phyloP scores from a whole-genome alignment of 2,113 vertebrate species.

The Chrysemys picta region DNA sequence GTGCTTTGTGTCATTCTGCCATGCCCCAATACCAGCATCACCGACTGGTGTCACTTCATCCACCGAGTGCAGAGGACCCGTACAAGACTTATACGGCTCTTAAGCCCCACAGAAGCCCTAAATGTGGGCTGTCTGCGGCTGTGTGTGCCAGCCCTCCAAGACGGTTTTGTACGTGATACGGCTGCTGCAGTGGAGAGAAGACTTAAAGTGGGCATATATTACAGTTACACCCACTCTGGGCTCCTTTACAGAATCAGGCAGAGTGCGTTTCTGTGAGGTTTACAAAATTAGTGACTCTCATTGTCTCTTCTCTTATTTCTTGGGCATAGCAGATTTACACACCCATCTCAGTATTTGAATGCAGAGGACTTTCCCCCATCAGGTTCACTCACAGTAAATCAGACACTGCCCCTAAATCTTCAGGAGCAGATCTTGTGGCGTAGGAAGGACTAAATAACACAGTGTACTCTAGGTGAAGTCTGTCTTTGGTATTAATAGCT shows the following conservation, averaged over 20 bases:
- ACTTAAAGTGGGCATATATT: not conserved
- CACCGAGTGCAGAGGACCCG: not conserved
- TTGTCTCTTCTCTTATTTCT: not conserved
- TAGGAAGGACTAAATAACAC: not conserved
- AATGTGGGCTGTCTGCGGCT: not conserved
- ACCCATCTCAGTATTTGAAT: not conserved
- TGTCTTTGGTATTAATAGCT: not conserved
- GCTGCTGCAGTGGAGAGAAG: not conserved
- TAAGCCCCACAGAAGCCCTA: too few relatives aligned
- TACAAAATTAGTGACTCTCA: not conserved
- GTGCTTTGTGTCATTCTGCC: not conserved
- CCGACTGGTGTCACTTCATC: not conserved
- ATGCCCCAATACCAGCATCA: not conserved
- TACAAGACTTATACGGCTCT: not conserved
- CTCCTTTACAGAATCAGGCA: not conserved
- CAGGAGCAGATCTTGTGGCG: not conserved
- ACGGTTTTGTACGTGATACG: not conserved
- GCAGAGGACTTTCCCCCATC: not conserved
- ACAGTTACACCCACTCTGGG: not conserved
- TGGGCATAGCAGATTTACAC: not conserved
- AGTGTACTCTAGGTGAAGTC: not conserved
- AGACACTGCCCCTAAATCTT: not conserved
- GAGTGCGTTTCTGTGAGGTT: not conserved
- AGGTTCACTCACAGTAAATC: not conserved
- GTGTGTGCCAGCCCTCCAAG: not conserved